A percentile compares a stretch with the other conserved stretches of the same genome.
phyloP scores from a whole-genome alignment of 2,888 invertebrate species.

The Lymantria monacha region DNA sequence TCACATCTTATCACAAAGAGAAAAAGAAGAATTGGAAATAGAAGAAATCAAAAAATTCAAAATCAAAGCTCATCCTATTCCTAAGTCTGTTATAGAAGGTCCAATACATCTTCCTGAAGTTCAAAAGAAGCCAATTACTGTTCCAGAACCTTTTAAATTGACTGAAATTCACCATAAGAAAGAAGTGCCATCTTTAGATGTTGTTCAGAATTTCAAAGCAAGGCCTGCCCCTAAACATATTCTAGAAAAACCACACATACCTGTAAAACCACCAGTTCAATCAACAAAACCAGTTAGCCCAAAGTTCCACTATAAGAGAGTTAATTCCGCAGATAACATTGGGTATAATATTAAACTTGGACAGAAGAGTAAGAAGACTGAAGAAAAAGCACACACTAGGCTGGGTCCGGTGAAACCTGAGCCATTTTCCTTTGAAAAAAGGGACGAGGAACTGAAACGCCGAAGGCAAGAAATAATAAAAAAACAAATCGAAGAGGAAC shows the following conservation, averaged over 20 bases:
- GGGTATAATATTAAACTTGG: conserved; percentile 29
- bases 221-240: conserved; percentile 83
- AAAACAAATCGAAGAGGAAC: conserved; percentile 80
- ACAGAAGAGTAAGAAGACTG: conserved; percentile 29
- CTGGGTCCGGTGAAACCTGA: conserved; percentile 58
- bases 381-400: conserved; percentile 41
- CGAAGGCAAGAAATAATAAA: conserved; percentile 84
- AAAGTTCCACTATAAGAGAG: conserved; percentile 61
- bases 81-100: conserved; percentile 80
- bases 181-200: conserved; percentile 38
- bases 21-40: conserved; percentile 83
- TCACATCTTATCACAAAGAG: conserved; percentile 79
- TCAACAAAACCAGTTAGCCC: conserved; percentile 58
- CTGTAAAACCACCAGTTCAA: conserved; percentile 51
- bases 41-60: conserved; percentile 85
- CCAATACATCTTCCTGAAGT: conserved; percentile 73
- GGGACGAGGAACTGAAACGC: conserved; percentile 80
- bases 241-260: conserved; percentile 65
- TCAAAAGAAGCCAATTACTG: conserved; percentile 79
- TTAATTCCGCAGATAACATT: conserved; percentile 42
- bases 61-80: conserved; percentile 86
- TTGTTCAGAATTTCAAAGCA: conserved; percentile 78
- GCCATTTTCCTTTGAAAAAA: conserved; percentile 87
- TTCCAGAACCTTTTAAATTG: conserved; percentile 85
- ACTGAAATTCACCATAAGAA: conserved; percentile 80